Percentiles rank a stretch among this genome's conserved stretches.
phyloP scores from a whole-genome alignment of 1,140 invertebrate genomes.

The Pseudomyrmex gracilis region DNA sequence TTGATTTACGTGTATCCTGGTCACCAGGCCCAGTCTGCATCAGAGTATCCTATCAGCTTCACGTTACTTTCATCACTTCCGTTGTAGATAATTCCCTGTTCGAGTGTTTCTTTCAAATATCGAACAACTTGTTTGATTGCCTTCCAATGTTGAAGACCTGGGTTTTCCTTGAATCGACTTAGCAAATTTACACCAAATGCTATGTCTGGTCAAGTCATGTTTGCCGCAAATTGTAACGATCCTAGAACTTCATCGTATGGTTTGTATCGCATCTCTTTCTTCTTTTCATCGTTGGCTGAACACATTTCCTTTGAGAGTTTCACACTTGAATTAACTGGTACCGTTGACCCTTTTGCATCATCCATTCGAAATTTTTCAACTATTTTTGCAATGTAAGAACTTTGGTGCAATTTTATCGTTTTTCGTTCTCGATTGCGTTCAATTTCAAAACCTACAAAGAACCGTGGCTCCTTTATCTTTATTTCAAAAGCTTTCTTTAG shows the following conservation, averaged over 20 bases:
- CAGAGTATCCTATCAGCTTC: too few species aligned
- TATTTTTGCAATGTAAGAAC: not conserved
- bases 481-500: not conserved
- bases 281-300: not conserved
- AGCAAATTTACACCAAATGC: not conserved
- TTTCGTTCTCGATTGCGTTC: not conserved
- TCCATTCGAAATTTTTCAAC: not conserved
- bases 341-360: not conserved
- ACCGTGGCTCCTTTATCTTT: not conserved
- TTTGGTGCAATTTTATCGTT: not conserved
- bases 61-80: not conserved
- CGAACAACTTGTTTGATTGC: not conserved
- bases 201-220: not conserved
- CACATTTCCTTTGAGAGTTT: not conserved
- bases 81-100: not conserved
- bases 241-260: not conserved
- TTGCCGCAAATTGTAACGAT: not conserved
- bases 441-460: constrained; percentile 7
- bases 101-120: not conserved
- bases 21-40: not conserved
- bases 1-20: not conserved
- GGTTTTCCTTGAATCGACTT: not conserved
- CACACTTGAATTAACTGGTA: not conserved
- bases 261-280: not conserved
- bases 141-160: constrained; percentile 5